Percentiles rank a stretch among this genome's conserved stretches.
These are phyloP conservation scores for Rhinichthys osculus DNA, from an alignment of 2,797 vertebrate genomes.

Conservation along the genomic window DNA sequence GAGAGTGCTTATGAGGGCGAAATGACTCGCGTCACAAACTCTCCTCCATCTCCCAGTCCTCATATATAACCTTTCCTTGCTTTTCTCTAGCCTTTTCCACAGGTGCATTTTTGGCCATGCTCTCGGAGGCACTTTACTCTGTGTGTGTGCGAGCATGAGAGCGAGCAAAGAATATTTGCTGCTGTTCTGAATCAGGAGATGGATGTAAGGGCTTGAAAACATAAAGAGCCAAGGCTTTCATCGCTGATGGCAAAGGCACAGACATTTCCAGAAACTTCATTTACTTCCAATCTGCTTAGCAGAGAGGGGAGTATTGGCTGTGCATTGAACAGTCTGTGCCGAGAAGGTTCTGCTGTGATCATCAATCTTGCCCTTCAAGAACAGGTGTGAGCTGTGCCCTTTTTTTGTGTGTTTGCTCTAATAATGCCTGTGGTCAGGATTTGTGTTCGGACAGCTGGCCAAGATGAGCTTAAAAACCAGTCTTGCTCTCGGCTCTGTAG, in stretches of 20 bases:
- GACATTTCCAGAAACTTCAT: conserved; percentile 57
- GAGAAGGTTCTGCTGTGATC: conserved; percentile 47
- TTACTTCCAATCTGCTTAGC: conserved; percentile 41
- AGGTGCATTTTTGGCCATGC: conserved; percentile 19
- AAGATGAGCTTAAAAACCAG: conserved; percentile 10
- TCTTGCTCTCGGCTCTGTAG: background rate
- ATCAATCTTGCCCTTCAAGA: conserved; percentile 51
- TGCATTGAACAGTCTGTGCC: conserved; percentile 67
- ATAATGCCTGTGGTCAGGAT: conserved; percentile 36
- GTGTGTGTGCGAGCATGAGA: background rate
- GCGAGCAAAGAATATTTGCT: conserved; percentile 16
- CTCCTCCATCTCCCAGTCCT: conserved; percentile 2
- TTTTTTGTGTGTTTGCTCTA: conserved; percentile 24
- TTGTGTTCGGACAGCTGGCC: conserved; percentile 23
- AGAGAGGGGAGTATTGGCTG: conserved; percentile 60
- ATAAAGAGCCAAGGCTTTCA: conserved; percentile 6
- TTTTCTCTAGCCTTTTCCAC: conserved; percentile 1
- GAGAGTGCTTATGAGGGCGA: conserved; percentile 31
- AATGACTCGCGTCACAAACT: conserved; percentile 2
- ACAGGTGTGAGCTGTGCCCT: conserved; percentile 24
- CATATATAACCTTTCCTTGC: conserved; percentile 13
- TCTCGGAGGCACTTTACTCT: conserved; percentile 25
- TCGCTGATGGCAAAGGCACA: conserved; percentile 42
- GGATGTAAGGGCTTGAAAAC: conserved; percentile 4
- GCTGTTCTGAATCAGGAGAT: conserved; percentile 18